A percentile compares a stretch with the other conserved stretches of the same genome.
phyloP scores from a whole-genome alignment of 2,797 vertebrate genomes.

The Coluber constrictor region DNA sequence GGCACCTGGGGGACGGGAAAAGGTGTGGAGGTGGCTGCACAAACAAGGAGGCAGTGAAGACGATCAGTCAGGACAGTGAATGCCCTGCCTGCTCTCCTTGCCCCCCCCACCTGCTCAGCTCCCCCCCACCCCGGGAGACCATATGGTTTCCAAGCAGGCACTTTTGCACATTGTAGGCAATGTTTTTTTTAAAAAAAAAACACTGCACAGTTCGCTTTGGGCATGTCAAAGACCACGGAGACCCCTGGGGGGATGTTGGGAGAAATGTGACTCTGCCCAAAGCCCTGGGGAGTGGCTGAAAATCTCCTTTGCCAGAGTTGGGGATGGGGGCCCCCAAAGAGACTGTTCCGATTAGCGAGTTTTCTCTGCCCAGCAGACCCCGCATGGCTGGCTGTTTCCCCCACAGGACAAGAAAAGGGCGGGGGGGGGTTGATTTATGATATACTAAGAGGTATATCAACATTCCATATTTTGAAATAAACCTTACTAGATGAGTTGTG shows the following conservation, averaged over 20 bases:
- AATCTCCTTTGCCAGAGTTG: neutral
- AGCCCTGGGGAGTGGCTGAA: neutral
- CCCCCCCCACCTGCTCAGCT: neutral
- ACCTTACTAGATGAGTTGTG: neutral
- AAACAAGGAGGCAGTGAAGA: neutral
- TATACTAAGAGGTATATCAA: neutral
- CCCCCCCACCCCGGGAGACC: neutral
- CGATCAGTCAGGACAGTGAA: neutral
- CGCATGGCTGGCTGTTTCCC: neutral
- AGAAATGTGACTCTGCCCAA: neutral
- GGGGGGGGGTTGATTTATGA: neutral
- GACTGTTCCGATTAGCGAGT: neutral
- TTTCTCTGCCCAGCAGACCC: neutral
- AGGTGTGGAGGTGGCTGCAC: neutral
- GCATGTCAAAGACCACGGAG: neutral
- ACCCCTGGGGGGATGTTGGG: no score
- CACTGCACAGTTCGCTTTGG: neutral
- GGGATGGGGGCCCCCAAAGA: neutral
- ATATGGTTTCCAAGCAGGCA: neutral
- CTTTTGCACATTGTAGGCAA: neutral
- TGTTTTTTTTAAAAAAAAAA: neutral
- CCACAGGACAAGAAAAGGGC: neutral
- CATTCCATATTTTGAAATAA: neutral
- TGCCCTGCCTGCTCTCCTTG: neutral
- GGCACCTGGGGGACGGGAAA: neutral